Conservation (phyloP, 2,797 vertebrate species). For the Oreochromis mossambicus region DNA sequence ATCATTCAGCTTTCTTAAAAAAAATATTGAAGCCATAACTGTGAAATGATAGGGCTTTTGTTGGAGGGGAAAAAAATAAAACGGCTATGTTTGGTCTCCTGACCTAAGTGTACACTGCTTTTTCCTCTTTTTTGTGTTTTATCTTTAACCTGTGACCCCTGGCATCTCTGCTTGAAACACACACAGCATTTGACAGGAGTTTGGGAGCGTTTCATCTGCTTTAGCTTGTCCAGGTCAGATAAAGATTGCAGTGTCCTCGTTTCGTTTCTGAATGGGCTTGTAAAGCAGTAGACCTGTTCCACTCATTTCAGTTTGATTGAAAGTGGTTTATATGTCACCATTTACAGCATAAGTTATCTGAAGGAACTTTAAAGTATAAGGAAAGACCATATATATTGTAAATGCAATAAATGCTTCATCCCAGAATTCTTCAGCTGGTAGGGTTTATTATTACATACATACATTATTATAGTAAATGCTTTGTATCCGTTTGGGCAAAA, state of each 20-base stretch:
- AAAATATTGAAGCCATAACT: background rate
- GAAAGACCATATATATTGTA: background rate
- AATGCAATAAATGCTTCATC: background rate
- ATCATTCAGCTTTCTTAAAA: background rate
- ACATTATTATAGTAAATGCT: background rate
- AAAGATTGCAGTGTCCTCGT: background rate
- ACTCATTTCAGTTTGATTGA: background rate
- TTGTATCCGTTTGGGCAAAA: background rate
- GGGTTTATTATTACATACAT: background rate
- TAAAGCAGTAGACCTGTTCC: background rate
- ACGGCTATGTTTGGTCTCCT: background rate
- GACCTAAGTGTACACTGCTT: background rate
- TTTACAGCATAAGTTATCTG: background rate
- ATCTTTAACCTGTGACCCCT: background rate
- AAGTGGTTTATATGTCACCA: background rate
- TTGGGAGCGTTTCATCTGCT: background rate
- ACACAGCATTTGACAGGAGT: background rate
- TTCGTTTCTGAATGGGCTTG: background rate
- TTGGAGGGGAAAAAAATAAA: background rate
- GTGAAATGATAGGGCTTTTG: background rate
- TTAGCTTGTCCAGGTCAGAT: background rate
- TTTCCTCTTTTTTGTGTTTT: background rate
- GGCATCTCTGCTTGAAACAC: background rate
- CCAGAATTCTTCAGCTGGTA: background rate
- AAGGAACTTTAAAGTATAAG: background rate